phyloP scores from a whole-genome alignment of 2,113 vertebrate genomes.

The Willisornis vidua region DNA sequence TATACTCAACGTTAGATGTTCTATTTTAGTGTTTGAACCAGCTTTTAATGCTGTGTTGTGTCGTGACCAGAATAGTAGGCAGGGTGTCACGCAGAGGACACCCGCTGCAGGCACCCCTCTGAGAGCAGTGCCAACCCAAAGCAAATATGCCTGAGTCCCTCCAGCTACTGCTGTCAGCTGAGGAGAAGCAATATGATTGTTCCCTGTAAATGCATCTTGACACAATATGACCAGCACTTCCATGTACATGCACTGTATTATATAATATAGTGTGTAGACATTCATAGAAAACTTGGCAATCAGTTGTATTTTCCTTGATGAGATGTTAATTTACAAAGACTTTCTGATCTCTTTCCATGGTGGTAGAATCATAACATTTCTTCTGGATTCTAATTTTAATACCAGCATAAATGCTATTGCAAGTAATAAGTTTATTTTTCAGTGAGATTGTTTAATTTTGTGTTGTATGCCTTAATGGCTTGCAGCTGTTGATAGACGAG shows the following conservation, averaged over 20 bases:
- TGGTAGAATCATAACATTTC: background rate
- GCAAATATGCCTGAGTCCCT: conserved; percentile 32
- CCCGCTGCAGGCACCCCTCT: conserved; percentile 8
- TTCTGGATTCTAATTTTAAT: conserved; percentile 10
- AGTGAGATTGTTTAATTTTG: background rate
- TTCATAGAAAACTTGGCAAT: conserved; percentile 31
- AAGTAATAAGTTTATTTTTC: background rate
- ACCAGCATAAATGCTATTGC: background rate
- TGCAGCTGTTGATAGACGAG: background rate
- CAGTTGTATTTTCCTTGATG: background rate
- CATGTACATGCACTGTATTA: background rate
- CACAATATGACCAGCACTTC: conserved; percentile 21
- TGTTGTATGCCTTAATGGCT: background rate
- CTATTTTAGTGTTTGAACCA: background rate
- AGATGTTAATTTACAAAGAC: background rate
- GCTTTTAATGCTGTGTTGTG: background rate
- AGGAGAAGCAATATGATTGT: background rate
- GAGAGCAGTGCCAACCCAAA: conserved; percentile 4
- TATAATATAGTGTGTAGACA: conserved; percentile 14
- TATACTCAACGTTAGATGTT: background rate
- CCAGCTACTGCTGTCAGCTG: conserved; percentile 48
- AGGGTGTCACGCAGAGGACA: conserved; percentile 51
- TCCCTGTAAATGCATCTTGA: conserved; percentile 43
- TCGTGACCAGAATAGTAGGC: conserved; percentile 22
- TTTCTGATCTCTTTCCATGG: conserved; percentile 1